A percentile compares a stretch with the other conserved stretches of the same genome.
These are phyloP conservation scores for Cantharis nigra DNA, from an alignment of 2,888 invertebrate genomes.

Conservation along the genomic window DNA sequence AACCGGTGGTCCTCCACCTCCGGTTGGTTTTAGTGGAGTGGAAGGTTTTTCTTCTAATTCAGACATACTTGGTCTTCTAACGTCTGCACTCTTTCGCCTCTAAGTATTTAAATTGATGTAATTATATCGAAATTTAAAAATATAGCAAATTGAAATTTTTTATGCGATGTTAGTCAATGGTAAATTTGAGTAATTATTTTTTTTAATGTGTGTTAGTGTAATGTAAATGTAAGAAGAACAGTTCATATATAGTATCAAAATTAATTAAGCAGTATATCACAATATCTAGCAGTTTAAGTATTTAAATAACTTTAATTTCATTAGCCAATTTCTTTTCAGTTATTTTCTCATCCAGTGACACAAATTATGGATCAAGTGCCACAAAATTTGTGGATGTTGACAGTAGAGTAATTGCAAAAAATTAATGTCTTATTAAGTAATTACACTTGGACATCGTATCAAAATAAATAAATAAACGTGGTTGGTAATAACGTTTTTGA, in stretches of 20 bases:
- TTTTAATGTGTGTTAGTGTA: neutral
- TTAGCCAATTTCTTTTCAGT: neutral
- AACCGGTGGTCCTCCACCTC: slow-evolving; percentile 75
- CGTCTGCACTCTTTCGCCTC: slow-evolving; percentile 88
- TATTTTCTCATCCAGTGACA: neutral
- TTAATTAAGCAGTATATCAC: neutral
- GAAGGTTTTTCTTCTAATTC: slow-evolving; percentile 91
- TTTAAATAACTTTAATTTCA: neutral
- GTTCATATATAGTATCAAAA: neutral
- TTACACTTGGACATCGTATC: neutral
- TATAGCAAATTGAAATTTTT: neutral
- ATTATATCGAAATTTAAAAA: neutral
- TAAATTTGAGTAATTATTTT: neutral
- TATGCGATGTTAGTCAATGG: neutral
- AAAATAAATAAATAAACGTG: neutral
- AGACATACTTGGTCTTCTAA: slow-evolving; percentile 86
- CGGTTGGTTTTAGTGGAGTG: slow-evolving; percentile 76
- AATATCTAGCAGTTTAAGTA: neutral
- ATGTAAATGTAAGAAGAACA: neutral
- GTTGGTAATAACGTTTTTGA: neutral
- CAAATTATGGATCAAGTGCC: neutral
- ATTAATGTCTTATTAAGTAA: neutral
- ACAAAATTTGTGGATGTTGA: neutral
- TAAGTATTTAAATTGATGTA: slow-evolving; percentile 45
- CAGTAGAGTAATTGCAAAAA: neutral